Evolutionary conservation across 2,797 vertebrate genomes (phyloP), one percentile per base, ranked within the genome.

Genomic region (Labeo calbasu): DNA sequence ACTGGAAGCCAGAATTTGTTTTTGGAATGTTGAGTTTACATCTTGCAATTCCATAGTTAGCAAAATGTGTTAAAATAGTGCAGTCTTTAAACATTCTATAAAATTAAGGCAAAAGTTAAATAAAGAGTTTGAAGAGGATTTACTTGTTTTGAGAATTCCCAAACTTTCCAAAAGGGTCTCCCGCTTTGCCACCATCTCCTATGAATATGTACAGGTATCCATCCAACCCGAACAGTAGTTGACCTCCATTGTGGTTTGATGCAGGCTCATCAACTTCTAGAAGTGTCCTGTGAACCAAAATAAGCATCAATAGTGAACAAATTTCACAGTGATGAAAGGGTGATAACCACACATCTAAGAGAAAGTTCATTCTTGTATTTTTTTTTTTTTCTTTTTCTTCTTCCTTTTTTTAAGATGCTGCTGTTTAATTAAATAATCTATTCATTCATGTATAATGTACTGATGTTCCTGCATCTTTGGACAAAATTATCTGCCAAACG

Each of bases 111-210:
- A 53, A 15, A n/a, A n/a, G n/a, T n/a, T n/a, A n/a, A n/a, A 19
- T 6, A 50, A 63, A 46, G 3, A 12, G 6, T 68, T 32, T 28
- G 65, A 21, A 5, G 80, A 36, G 65, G 55, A 91, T 94, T 89
- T 85, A 96, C 96, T 95, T 96, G 90, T 96, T 96, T 91, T 96
- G 96, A 48, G 95, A 91, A 82, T 96, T 96, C 40, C 96, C 96
- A 90, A 96, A 96, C 87, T 94, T 94, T 66, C 96, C 96, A 89
- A 96, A 96, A 1, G 96, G 96, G 83, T 96, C 96, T 25, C 96
- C 96, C 0, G 94, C 95, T 82, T 92, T 89, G 0, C 96, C 96
- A 0, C 96, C 96, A 9, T 96, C 96, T 0, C 96, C 96, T 3
- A 94, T 96, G 83, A 96, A 96, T 83, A 96, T 94, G 88, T 96